phyloP scores from a whole-genome alignment of 2,113 vertebrate genomes.

The Melanerpes aurifrons region DNA sequence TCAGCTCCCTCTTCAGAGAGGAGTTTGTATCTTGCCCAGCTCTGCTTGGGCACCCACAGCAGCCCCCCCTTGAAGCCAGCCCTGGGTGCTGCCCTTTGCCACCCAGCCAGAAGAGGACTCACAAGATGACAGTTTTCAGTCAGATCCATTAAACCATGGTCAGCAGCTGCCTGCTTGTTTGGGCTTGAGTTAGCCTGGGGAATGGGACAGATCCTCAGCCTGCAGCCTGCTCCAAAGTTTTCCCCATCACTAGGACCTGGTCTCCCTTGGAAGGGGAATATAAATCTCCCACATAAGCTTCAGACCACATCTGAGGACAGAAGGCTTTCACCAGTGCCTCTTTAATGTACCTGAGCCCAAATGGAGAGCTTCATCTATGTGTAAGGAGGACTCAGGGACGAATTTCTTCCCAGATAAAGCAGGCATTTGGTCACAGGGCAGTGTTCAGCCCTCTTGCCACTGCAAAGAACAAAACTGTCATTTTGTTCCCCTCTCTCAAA shows the following conservation, averaged over 20 bases:
- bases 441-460: background rate
- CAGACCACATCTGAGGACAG: background rate
- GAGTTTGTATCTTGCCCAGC: slow-evolving; percentile 47
- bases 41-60: background rate
- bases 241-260: background rate
- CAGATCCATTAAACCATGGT: background rate
- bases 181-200: background rate
- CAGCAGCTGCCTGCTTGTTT: background rate
- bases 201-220: background rate
- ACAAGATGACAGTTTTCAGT: background rate
- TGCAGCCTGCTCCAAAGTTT: background rate
- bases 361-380: background rate
- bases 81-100: background rate
- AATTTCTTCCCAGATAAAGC: background rate
- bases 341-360: background rate
- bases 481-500: slow-evolving; percentile 13
- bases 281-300: background rate
- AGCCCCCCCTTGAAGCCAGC: background rate
- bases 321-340: background rate
- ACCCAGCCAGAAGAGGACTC: background rate
- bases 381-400: background rate
- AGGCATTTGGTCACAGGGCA: background rate
- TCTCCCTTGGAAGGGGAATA: background rate
- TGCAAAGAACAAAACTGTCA: background rate
- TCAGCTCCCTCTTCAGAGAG: background rate